phyloP scores from a whole-genome alignment of 2,113 vertebrate species.

The Zosterops hypoxanthus region DNA sequence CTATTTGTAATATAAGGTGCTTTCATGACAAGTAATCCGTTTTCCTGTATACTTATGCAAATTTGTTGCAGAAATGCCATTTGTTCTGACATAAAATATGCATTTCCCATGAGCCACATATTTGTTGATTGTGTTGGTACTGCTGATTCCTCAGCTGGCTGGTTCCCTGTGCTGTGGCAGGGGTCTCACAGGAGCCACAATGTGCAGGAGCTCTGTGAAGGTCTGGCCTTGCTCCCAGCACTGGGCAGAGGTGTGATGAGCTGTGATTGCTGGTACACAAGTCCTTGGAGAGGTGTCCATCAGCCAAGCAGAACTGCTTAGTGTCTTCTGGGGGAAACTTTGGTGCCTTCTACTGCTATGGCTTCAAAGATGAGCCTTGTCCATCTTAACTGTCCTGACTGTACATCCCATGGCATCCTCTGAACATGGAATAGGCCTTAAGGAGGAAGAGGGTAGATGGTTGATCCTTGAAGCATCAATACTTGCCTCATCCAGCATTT shows the following conservation, averaged over 20 bases:
- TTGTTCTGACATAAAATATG: background rate
- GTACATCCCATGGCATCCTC: background rate
- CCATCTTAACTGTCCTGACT: background rate
- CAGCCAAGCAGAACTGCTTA: background rate
- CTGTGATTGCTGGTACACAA: accelerated
- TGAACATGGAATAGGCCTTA: background rate
- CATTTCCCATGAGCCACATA: background rate
- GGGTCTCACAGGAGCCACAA: background rate
- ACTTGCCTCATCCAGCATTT: background rate
- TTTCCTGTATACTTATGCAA: background rate
- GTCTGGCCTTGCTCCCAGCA: background rate
- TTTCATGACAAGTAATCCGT: background rate
- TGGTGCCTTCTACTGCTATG: background rate
- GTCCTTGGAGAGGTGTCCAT: background rate
- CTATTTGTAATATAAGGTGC: background rate
- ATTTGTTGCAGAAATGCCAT: background rate
- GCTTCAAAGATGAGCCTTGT: background rate
- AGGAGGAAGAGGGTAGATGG: background rate
- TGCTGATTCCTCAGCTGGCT: background rate
- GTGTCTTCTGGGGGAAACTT: background rate
- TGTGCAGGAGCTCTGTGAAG: background rate
- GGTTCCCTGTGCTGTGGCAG: background rate
- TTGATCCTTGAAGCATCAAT: background rate
- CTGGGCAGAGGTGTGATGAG: background rate
- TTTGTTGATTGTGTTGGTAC: background rate